Evolutionary conservation across 1,140 invertebrate genomes (phyloP), one percentile per base, ranked within the genome.

Genomic region (Drosophila guanche): DNA sequence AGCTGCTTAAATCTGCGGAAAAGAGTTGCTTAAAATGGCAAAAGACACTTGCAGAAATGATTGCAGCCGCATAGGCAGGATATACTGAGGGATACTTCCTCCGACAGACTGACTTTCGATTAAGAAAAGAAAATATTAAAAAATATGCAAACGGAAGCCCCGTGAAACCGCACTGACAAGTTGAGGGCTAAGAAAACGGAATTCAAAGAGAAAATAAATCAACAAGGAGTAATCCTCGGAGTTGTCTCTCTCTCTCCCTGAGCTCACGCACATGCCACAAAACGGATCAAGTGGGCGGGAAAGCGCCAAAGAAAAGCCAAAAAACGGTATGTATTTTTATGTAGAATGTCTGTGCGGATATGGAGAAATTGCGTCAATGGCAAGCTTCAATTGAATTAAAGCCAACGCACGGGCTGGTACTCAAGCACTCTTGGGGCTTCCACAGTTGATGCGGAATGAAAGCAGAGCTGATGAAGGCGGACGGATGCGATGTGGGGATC

Each of bases 51-150:
- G 8, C 43, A 12, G 5, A 68, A 68, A 68, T 41, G 33, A 22
- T 68, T 68, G 25, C 41, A 37, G 12, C 23, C 67, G 40, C 7
- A 3, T 1, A 33, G 42, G 46, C 16, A 10, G 25, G 27, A 33
- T 20, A 20, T 20, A 20, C 16, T 20, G 16, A 48, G n/a, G 60
- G 50, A 68, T 55, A 67, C 50, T 55, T 68, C 65, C 67, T 68
- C 50, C 47, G 48, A 20, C 12, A n/a, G 55, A 14, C 20, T 29
- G 27, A 8, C 14, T 12, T 40, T 47, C 61, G 37, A 68, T 68
- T 68, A 62, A 65, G 62, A 68, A 68, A 68, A 56, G 65, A 68
- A 68, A 68, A 68, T 68, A 68, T 68, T 68, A 68, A 68, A 68
- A 68, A 68, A 67, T 67, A 66, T 51, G 23, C 2, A 2, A 7